Evolutionary conservation across 1,140 invertebrate genomes (phyloP).

Genomic region (Nasonia longicornis): DNA sequence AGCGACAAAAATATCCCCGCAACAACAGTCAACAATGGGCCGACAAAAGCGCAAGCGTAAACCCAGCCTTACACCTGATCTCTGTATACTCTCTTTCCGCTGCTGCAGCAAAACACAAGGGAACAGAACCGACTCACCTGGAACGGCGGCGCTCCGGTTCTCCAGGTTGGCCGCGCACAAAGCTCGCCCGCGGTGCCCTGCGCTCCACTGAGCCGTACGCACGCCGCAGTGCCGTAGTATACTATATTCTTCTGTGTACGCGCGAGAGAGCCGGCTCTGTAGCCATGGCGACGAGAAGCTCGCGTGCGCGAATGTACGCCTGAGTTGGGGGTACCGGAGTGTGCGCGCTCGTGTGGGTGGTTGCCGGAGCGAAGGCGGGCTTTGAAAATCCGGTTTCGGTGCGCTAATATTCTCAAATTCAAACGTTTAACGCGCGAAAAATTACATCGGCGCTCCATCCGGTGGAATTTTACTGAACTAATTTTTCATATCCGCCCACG

Average conservation of each 20-base stretch:
- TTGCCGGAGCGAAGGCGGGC: not conserved
- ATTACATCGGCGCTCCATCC: too few species aligned
- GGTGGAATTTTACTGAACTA: too few species aligned
- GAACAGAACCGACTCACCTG: conserved; percentile 9
- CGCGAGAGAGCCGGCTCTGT: not conserved
- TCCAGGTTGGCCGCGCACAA: not conserved
- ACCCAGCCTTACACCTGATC: not conserved
- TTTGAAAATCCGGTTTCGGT: too few species aligned
- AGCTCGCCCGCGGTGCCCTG: not conserved
- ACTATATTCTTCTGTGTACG: not conserved
- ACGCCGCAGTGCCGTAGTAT: not conserved
- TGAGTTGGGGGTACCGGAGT: not conserved
- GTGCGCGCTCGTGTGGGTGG: not conserved
- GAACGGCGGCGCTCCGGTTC: conserved; percentile 7
- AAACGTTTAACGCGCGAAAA: too few species aligned
- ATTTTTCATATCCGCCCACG: too few species aligned
- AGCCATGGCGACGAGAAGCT: not conserved
- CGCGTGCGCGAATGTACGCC: too few species aligned
- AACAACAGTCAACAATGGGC: not conserved
- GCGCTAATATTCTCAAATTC: too few species aligned
- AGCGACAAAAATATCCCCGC: not conserved
- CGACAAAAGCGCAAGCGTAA: not conserved
- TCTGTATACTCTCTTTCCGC: not conserved
- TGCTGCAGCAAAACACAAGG: not conserved
- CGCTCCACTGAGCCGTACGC: not conserved